Base-by-base conservation (phyloP, 2,888 invertebrate species). In the Amphipyra tragopoginis region DNA sequence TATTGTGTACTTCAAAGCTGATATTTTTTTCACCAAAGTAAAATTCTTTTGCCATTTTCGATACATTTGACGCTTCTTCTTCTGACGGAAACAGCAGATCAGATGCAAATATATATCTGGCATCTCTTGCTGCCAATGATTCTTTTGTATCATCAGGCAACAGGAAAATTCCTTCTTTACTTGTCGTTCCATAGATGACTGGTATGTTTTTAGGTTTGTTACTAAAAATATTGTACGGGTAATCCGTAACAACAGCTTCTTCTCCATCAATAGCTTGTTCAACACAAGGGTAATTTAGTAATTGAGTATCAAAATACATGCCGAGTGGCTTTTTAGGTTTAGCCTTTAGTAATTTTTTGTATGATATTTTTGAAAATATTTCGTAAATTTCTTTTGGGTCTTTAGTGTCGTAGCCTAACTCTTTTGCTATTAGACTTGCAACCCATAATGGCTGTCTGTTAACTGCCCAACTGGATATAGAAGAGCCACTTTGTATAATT, bases 1-100 rank as follows among this genome's bases (percentile, higher is more conserved):
- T 93, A 84, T 79, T 87, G 80, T 80, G 85, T 61, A 65, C 87
- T 50, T 81, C 89, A 85, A 84, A 88, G 88, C 66, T 94, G 77
- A 86, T 93, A 81, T 34, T 90, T 50, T 95, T 93, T 80, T 88
- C 86, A 59, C 86, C 90, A 50, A 95, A 91, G 15, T 95, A 96
- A 58, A 94, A 79, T 76, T 92, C 79, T 83, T 83, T 87, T 21
- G 93, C 65, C 76, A 83, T 77, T 61, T 78, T 78, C 13, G 91
- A 85, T 10, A 82, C 77, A 39, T 65, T 60, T 1, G 77, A 73
- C 1, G 89, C 92, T 82, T 88, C 84, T n/a, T 81, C 71, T 64
- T 90, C 86, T 1, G 87, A 81, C 13, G 82, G 15, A 74, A 94
- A 93, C 40, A 80, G 75, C 60, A 94, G 77, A 80, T 94, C 94